Base-by-base conservation (phyloP, 2,113 vertebrate species). In the Euleptes europaea region DNA sequence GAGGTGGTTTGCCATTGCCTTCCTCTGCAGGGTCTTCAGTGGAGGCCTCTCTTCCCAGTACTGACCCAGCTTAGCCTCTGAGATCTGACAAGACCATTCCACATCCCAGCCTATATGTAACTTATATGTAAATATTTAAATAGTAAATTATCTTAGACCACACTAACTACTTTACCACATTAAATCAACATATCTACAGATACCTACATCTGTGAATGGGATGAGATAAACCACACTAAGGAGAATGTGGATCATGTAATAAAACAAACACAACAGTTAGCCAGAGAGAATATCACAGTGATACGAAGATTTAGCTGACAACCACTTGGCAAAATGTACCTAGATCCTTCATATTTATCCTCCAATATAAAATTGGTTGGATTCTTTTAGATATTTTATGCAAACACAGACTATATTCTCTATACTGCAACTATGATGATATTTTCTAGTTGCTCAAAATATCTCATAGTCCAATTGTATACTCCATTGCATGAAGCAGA, bases 211-310 rank as follows among this genome's bases (percentile, higher is more conserved):
- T 88, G 54, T 89, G 84, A 90, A 26, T 82, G 33, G 78, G 57
- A 85, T 84, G 17, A 82, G 17, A 47, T 72, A 84, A 85, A 66
- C 44, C 4, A 83, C 42, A 82, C 2, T 6, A 74, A 87, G 69
- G 1, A 47, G 40, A 15, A 90, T 72, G 9, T 73, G 17, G 8
- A 92, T 1, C 3, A 1, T 40, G 0, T 73, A 3, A 23, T 60
- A 80, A 80, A 83, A 82, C 15, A 1, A 80, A 67, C 71, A 73
- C 3, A 40, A 47, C 35, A 35, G 19, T n/a, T 60, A 35, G 14
- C 35, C 31, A 17, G 23, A 26, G 69, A 81, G 67, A 57, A 42
- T 40, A 9, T 60, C 82, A 63, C 0, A 82, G 0, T 1, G 5
- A 81, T 70, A 13, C 60, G 81, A 70, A 0, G 23, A 49, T 82